These are phyloP conservation scores for Labeo catla DNA, from an alignment of 2,113 vertebrate genomes.

Conservation along the genomic window DNA sequence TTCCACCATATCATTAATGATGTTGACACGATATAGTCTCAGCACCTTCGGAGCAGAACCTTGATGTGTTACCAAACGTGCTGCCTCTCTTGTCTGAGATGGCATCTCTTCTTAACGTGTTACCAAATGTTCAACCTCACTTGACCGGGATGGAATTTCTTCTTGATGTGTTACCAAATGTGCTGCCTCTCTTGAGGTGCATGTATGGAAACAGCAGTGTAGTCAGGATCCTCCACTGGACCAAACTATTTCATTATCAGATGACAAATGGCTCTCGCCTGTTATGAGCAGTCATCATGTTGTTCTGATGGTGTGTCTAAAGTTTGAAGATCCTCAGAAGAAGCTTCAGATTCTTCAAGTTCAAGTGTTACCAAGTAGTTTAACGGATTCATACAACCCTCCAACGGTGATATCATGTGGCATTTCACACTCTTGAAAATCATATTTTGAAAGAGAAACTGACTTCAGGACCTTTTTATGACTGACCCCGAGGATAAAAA, in stretches of 20 bases:
- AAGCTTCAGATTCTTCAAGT: not conserved
- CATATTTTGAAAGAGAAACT: slow-evolving; percentile 1
- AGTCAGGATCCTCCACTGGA: not conserved
- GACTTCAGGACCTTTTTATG: not conserved
- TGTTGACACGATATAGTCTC: slow-evolving; percentile 5
- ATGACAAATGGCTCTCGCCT: not conserved
- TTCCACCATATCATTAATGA: slow-evolving; percentile 1
- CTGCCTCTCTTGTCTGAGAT: too few species aligned
- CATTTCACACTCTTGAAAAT: slow-evolving; percentile 17
- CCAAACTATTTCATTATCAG: slow-evolving; percentile 4
- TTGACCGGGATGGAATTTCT: slow-evolving; percentile 9
- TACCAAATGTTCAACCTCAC: not conserved
- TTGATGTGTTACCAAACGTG: too few species aligned
- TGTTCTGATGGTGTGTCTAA: slow-evolving; percentile 1
- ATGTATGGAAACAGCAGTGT: not conserved
- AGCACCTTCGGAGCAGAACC: not conserved
- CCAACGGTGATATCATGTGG: not conserved
- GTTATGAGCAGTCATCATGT: not conserved
- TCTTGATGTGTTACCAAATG: not conserved
- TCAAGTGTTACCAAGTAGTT: not conserved
- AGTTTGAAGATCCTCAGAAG: not conserved
- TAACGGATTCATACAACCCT: not conserved
- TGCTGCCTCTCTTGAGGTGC: not conserved
- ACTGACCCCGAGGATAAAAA: not conserved
- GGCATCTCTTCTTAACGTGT: not conserved